Conservation (phyloP, 2,113 vertebrate genomes). For the Sylvietta virens region DNA sequence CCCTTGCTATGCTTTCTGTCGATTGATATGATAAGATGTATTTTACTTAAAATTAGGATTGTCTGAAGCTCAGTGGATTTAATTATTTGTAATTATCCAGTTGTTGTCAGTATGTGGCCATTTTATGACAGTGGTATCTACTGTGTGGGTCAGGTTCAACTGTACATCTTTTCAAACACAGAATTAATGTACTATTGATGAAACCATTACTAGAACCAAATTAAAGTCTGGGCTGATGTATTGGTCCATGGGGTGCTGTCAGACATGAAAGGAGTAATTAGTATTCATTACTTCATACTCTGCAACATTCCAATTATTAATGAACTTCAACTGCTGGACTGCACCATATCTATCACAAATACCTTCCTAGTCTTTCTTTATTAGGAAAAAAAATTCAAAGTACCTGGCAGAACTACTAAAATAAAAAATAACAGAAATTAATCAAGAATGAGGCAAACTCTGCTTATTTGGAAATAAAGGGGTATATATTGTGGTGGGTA, state of each 20-base stretch:
- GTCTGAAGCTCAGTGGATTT: constrained; percentile 88
- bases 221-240: constrained; percentile 99
- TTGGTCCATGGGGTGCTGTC: constrained; percentile 92
- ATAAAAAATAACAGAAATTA: constrained; percentile 11
- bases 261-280: constrained; percentile 99
- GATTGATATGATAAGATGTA: constrained; percentile 81
- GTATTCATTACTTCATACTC: constrained; percentile 99
- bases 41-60: constrained; percentile 94
- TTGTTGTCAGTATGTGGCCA: constrained; percentile 83
- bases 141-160: constrained; percentile 88
- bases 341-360: constrained; percentile 90
- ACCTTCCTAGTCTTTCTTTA: constrained; percentile 82
- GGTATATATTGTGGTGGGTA: background rate
- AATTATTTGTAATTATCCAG: constrained; percentile 96
- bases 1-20: constrained; percentile 70
- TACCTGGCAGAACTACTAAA: constrained; percentile 5
- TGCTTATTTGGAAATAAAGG: background rate
- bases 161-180: constrained; percentile 97
- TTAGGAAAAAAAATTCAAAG: constrained; percentile 71
- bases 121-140: constrained; percentile 85
- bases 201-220: constrained; percentile 99
- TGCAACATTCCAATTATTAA: constrained; percentile 99
- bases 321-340: constrained; percentile 95
- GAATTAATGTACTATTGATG: constrained; percentile 99
- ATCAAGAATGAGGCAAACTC: background rate